Percentiles rank a stretch among this genome's conserved stretches.
These are phyloP conservation scores for Leuciscus waleckii DNA, from an alignment of 2,797 vertebrate species.

Conservation along the genomic window DNA sequence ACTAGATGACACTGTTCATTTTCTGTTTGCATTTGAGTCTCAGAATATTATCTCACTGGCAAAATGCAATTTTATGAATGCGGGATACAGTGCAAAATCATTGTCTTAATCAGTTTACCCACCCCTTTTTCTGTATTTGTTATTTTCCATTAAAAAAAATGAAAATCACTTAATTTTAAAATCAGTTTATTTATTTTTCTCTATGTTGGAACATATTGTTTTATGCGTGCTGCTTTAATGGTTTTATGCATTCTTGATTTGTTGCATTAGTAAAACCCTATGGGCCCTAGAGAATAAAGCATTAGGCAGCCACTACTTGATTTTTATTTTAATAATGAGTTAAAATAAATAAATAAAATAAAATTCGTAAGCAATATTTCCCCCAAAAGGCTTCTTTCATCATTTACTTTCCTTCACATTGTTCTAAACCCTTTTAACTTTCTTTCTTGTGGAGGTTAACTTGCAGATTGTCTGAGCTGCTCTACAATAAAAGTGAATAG, in stretches of 20 bases:
- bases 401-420: not conserved
- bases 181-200: not conserved
- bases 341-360: too few relatives aligned
- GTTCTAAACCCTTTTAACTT: not conserved
- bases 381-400: not conserved
- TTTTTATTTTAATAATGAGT: not conserved
- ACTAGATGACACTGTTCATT: constrained; percentile 72
- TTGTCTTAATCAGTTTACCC: not conserved
- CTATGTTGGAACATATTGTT: not conserved
- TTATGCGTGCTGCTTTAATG: not conserved
- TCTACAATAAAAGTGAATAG: not conserved
- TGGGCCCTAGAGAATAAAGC: not conserved
- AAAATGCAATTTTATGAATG: not conserved
- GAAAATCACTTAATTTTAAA: not conserved
- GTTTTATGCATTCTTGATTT: not conserved
- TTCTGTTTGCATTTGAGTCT: constrained; percentile 6
- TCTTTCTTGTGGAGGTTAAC: not conserved
- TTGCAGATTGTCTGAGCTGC: not conserved
- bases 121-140: too few relatives aligned
- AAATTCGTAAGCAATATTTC: not conserved
- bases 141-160: not conserved
- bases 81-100: not conserved
- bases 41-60: not conserved
- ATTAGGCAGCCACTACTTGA: not conserved
- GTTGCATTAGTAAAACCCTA: not conserved